phyloP scores from a whole-genome alignment of 1,140 invertebrate species.

The Halyomorpha halys region DNA sequence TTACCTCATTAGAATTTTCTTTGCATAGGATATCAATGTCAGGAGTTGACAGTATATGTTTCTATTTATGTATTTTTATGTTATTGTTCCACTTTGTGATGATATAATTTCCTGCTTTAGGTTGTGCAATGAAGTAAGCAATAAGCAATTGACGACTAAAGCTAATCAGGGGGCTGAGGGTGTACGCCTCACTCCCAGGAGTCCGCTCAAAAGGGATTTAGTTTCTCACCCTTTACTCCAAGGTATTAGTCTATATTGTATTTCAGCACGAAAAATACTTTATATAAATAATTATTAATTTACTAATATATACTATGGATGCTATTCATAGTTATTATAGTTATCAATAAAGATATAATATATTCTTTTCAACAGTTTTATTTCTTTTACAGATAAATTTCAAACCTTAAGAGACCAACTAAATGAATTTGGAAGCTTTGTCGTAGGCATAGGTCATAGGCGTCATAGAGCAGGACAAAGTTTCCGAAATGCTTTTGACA shows the following conservation, averaged over 20 bases:
- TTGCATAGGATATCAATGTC: too few species aligned
- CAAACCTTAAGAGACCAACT: slow-evolving; percentile 67
- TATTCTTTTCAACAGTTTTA: neutral
- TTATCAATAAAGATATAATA: too few species aligned
- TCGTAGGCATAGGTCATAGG: slow-evolving; percentile 52
- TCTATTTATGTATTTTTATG: too few species aligned
- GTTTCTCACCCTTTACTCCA: slow-evolving; percentile 64
- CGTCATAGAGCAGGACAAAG: slow-evolving; percentile 50
- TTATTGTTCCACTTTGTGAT: too few species aligned
- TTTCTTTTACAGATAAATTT: slow-evolving; percentile 56
- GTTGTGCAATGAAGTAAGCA: slow-evolving; percentile 60
- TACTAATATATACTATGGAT: too few species aligned
- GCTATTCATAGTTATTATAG: too few species aligned
- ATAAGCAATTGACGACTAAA: slow-evolving; percentile 30
- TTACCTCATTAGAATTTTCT: too few species aligned
- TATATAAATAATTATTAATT: too few species aligned
- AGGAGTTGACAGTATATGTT: too few species aligned
- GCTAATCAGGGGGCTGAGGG: slow-evolving; percentile 42
- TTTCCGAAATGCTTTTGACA: slow-evolving; percentile 93
- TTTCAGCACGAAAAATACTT: too few species aligned
- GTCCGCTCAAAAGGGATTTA: slow-evolving; percentile 61
- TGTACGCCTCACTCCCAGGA: slow-evolving; percentile 57
- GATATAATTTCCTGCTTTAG: slow-evolving; percentile 24
- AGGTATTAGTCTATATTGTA: slow-evolving; percentile 32
- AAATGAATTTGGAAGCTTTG: slow-evolving; percentile 76